Conservation (phyloP, 2,113 vertebrate species). For the Cacatua alba region DNA sequence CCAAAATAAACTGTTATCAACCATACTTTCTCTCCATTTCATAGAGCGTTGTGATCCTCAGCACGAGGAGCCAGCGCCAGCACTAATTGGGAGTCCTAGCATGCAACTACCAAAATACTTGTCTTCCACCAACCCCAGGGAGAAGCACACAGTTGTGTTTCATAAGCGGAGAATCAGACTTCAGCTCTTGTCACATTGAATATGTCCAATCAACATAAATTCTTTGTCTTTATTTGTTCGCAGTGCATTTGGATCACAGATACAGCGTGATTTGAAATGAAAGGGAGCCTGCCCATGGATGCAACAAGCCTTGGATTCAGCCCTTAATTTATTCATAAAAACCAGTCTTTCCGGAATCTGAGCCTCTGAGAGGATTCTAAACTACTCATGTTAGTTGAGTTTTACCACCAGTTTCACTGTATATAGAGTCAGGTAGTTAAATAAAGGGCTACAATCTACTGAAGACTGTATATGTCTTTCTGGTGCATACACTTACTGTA, state of each 20-base stretch:
- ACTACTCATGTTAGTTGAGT: not conserved
- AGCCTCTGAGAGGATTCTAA: not conserved
- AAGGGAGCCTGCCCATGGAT: not conserved
- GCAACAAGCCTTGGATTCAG: constrained; percentile 3
- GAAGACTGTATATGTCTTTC: not conserved
- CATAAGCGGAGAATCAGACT: constrained; percentile 35
- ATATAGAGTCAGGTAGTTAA: not conserved
- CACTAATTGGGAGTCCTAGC: constrained; percentile 36
- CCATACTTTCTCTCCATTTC: not conserved
- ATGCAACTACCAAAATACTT: constrained; percentile 27
- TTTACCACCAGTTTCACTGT: not conserved
- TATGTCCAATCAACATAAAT: constrained; percentile 37
- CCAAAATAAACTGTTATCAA: not conserved
- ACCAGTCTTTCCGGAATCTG: not conserved
- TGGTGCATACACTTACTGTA: not conserved
- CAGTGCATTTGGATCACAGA: not conserved
- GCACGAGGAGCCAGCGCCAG: not conserved
- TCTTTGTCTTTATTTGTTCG: constrained; percentile 38
- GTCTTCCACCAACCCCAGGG: not conserved
- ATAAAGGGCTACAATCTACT: not conserved
- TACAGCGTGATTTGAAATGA: not conserved
- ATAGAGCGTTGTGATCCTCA: accelerated
- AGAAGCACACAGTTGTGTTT: constrained; percentile 32
- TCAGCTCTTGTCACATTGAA: constrained; percentile 50
- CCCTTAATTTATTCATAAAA: constrained; percentile 17